Conservation (phyloP, 1,140 invertebrate genomes). For the Lepidostoma basale region DNA sequence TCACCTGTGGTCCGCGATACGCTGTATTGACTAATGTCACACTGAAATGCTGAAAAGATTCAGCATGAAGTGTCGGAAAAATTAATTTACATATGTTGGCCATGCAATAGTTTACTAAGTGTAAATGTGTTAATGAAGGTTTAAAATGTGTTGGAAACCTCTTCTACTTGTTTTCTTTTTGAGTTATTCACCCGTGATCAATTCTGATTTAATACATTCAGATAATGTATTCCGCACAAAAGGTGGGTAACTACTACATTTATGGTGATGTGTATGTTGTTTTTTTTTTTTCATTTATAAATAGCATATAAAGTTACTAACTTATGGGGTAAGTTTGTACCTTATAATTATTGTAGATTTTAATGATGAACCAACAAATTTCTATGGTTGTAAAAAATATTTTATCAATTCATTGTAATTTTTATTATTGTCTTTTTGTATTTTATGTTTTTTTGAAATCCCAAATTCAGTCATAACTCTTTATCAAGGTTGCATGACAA, state of each 20-base stretch:
- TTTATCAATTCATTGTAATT: no score
- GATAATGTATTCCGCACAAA: slow-evolving; percentile 4
- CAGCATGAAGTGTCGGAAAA: background rate
- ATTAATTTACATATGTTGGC: slow-evolving; percentile 1
- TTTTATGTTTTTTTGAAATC: background rate
- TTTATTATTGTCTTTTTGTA: background rate
- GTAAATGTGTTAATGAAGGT: slow-evolving; percentile 3
- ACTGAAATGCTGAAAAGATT: background rate
- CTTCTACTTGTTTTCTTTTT: slow-evolving; percentile 23
- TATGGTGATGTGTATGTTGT: no score
- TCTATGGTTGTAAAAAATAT: no score
- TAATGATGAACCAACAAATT: no score
- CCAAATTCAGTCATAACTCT: no score
- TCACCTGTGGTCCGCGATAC: slow-evolving; percentile 22
- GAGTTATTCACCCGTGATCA: slow-evolving; percentile 14
- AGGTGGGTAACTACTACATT: slow-evolving; percentile 17
- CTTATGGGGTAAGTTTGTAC: no score
- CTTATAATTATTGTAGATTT: no score
- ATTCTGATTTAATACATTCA: slow-evolving; percentile 15
- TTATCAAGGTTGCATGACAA: no score
- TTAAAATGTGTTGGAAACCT: slow-evolving; percentile 18
- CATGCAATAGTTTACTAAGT: background rate
- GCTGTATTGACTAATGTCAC: slow-evolving; percentile 32
- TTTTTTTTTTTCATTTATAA: no score
- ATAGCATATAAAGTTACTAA: no score